Evolutionary conservation across 92 coral and sea anemone species (phyloP), one percentile per base, ranked within the genome.

Genomic region (Porites cylindrica): DNA sequence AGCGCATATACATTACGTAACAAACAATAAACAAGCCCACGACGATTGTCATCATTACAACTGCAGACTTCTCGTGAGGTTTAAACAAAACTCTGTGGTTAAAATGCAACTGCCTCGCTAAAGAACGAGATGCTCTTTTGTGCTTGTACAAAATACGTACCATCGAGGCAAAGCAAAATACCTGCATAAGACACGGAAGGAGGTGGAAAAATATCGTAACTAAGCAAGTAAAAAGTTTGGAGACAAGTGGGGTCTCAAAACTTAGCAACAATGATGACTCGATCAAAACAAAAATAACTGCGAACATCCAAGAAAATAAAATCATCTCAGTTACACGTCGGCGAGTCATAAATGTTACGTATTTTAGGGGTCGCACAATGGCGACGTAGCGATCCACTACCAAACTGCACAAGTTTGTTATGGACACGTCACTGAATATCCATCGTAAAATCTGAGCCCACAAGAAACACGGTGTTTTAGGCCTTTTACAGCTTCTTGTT

Each of bases 41-140:
- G 18, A 78, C 71, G 20, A 38, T 60, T 26, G 51, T 71, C 82
- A 78, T 78, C 59, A 78, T 62, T 29, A 62, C 12, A 4, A 78
- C 82, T 2, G 82, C 82, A 8, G 71, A 61, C 32, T 61, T 77
- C 12, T 59, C 81, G 8, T 43, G 43, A 19, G 59, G 3, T 78
- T 64, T 38, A 8, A 78, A 38, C 58, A 61, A 13, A 38, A 19
- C 56, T 11, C 70, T 14, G 8, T 78, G 82, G 58, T 78, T 78
- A 21, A 61, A 78, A 38, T 54, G 11, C 11, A 64, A 38, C 71
- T 78, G 67, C 17, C 51, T 72, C 4, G 77, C 29, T 18, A 72
- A 20, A 1, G 24, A 8, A 1, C 77, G 58, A 11, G 58, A 51
- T 5, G 77, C 52, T 72, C 60, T 56, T 10, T 43, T 14, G 16